These are phyloP conservation scores for Heliconius congener DNA, from an alignment of 1,140 invertebrate species.

Conservation along the genomic window DNA sequence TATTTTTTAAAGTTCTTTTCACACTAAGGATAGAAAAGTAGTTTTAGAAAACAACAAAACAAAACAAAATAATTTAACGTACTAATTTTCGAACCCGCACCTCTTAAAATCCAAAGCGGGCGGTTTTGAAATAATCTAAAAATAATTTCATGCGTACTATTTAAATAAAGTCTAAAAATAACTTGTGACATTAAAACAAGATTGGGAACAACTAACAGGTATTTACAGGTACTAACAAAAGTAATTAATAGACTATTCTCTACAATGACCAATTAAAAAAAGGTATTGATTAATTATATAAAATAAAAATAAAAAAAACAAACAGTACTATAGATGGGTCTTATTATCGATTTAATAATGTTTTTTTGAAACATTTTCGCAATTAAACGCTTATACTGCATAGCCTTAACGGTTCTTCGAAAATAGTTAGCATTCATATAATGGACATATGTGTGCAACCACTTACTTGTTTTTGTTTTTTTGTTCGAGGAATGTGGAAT, in stretches of 20 bases:
- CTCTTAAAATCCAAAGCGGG: no score
- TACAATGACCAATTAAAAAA: not conserved
- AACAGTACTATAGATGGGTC: not conserved
- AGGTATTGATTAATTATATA: slow-evolving; percentile 8
- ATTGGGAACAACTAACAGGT: not conserved
- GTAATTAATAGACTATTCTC: not conserved
- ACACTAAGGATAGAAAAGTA: no score
- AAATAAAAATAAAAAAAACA: not conserved
- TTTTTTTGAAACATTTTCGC: not conserved
- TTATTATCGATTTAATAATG: slow-evolving; percentile 12
- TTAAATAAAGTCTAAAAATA: not conserved
- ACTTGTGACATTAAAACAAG: not conserved
- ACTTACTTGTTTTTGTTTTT: slow-evolving; percentile 16
- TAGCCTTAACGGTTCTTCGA: slow-evolving; percentile 20
- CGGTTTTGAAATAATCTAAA: not conserved
- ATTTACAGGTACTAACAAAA: not conserved
- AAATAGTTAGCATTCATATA: slow-evolving; percentile 24
- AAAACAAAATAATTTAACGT: no score
- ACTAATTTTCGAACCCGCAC: no score
- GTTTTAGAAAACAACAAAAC: no score
- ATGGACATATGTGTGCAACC: slow-evolving; percentile 16
- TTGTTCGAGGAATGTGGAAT: slow-evolving; percentile 14
- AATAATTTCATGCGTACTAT: not conserved
- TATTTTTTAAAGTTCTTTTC: no score
- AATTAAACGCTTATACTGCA: slow-evolving; percentile 12